phyloP scores from a whole-genome alignment of 1,140 invertebrate genomes.

The Chrysopa pallens region DNA sequence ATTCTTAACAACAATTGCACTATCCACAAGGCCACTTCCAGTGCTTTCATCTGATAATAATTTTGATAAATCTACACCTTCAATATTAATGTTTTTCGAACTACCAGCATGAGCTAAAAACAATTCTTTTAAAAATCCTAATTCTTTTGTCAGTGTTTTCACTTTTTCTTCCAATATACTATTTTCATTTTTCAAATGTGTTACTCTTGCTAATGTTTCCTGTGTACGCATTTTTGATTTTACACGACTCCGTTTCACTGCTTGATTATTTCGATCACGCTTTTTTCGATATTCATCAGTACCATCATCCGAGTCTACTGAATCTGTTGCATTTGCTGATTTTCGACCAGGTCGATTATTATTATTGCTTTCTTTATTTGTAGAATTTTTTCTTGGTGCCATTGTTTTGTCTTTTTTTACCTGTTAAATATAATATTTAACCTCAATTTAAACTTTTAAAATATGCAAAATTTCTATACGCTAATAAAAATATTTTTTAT shows the following conservation, averaged over 20 bases:
- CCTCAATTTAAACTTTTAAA: too few species aligned
- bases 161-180: slow-evolving; percentile 71
- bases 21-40: background rate
- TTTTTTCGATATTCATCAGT: slow-evolving; percentile 62
- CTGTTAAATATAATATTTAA: too few species aligned
- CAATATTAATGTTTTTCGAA: slow-evolving; percentile 14
- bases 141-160: slow-evolving; percentile 64
- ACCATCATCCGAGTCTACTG: slow-evolving; percentile 36
- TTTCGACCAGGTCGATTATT: too few species aligned
- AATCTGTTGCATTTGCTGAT: slow-evolving; percentile 7
- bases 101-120: slow-evolving; percentile 63
- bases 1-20: too few species aligned
- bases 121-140: slow-evolving; percentile 73
- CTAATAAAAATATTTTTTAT: too few species aligned
- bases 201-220: slow-evolving; percentile 62
- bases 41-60: slow-evolving; percentile 25
- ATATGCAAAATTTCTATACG: too few species aligned
- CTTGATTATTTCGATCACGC: slow-evolving; percentile 73
- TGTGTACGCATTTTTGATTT: slow-evolving; percentile 70
- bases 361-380: too few species aligned
- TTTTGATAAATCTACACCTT: slow-evolving; percentile 27
- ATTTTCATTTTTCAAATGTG: slow-evolving; percentile 63
- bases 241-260: slow-evolving; percentile 73
- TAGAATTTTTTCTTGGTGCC: too few species aligned
- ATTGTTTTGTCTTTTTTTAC: too few species aligned